These are phyloP conservation scores for Paedocypris sp. DNA, from an alignment of 2,113 vertebrate species.

Conservation along the genomic window DNA sequence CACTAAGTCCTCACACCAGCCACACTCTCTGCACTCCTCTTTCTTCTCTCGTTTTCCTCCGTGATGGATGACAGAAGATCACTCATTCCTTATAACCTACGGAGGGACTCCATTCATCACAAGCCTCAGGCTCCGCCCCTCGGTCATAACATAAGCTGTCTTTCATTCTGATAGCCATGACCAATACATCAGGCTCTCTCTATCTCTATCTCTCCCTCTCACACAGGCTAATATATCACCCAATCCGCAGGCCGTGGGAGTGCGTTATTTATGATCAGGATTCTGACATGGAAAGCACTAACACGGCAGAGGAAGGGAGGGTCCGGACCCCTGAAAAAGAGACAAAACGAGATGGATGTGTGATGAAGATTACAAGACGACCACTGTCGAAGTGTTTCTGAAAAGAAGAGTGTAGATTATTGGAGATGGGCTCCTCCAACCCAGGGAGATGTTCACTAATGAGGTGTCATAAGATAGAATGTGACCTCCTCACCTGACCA, in stretches of 20 bases:
- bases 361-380: conserved; percentile 10
- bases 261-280: conserved; percentile 36
- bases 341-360: conserved; percentile 7
- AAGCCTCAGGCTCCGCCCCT: conserved; percentile 21
- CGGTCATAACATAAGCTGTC: conserved; percentile 38
- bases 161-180: conserved; percentile 34
- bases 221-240: conserved; percentile 36
- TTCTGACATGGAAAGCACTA: conserved; percentile 32
- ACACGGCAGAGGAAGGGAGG: conserved; percentile 7
- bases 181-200: conserved; percentile 30
- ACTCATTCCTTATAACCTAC: conserved; percentile 36
- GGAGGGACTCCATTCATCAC: conserved; percentile 33
- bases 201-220: background rate
- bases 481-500: background rate
- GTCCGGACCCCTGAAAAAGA: conserved; percentile 4
- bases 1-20: background rate
- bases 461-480: background rate
- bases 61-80: conserved; percentile 37
- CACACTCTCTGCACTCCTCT: background rate
- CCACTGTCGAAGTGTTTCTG: background rate
- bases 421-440: background rate
- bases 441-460: background rate
- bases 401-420: conserved; percentile 4
- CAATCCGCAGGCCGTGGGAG: conserved; percentile 28
- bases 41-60: conserved; percentile 32